Evolutionary conservation across 2,113 vertebrate genomes (phyloP).

Genomic region (Cyphomyrus plagiostoma): DNA sequence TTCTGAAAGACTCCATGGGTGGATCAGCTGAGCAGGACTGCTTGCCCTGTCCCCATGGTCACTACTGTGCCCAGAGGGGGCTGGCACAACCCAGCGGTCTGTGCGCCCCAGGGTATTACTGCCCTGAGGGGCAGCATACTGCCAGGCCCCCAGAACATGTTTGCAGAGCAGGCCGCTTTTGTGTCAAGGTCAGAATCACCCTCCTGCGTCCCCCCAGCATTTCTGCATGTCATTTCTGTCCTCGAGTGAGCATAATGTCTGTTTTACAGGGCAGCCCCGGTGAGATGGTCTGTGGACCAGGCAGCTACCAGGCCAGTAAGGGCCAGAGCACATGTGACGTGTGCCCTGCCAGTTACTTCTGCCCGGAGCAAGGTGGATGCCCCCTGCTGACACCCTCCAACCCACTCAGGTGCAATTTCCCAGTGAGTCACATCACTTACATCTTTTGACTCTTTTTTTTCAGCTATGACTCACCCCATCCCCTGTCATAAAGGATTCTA

Average conservation of each 20-base stretch:
- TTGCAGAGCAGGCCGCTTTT: slow-evolving; percentile 68
- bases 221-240: slow-evolving; percentile 11
- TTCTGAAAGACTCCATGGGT: slow-evolving; percentile 42
- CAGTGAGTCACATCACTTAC: slow-evolving; percentile 20
- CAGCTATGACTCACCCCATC: slow-evolving; percentile 49
- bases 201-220: background rate
- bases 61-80: slow-evolving; percentile 54
- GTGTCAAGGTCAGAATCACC: slow-evolving; percentile 54
- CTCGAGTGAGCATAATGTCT: background rate
- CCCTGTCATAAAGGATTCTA: slow-evolving; percentile 61
- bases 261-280: slow-evolving; percentile 55
- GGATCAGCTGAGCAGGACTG: slow-evolving; percentile 48
- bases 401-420: background rate
- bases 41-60: slow-evolving; percentile 52
- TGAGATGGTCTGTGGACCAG: slow-evolving; percentile 57
- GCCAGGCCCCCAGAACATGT: slow-evolving; percentile 48
- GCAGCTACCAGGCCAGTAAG: slow-evolving; percentile 64
- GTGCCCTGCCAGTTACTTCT: slow-evolving; percentile 75
- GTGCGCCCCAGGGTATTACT: slow-evolving; percentile 62
- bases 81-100: slow-evolving; percentile 47
- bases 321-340: slow-evolving; percentile 65
- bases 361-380: slow-evolving; percentile 57
- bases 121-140: slow-evolving; percentile 58
- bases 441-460: background rate
- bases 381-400: background rate